Percentiles rank a stretch among this genome's conserved stretches.
phyloP scores from a whole-genome alignment of 2,797 vertebrate species.

The Pipistrellus kuhlii region DNA sequence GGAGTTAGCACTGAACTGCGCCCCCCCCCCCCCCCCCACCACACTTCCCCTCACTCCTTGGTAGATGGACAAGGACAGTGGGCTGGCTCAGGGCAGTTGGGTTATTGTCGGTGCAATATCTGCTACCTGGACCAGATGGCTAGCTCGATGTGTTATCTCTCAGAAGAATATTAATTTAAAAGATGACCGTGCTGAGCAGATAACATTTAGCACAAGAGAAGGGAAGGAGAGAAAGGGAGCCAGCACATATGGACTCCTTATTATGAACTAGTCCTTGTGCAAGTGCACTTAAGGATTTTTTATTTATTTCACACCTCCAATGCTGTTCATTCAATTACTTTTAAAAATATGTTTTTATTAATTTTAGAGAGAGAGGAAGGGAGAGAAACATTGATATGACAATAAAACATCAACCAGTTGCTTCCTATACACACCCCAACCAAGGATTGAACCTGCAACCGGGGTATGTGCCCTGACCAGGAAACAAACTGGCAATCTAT shows the following conservation, averaged over 20 bases:
- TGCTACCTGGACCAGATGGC: not conserved
- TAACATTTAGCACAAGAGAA: not conserved
- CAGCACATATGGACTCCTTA: fast-evolving
- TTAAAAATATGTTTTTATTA: not conserved
- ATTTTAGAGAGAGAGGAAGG: not conserved
- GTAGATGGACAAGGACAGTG: not conserved
- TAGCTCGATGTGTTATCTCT: not conserved
- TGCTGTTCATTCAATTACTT: not conserved
- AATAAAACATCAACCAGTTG: not conserved
- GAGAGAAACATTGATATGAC: not conserved
- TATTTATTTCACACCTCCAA: not conserved
- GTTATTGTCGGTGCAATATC: not conserved
- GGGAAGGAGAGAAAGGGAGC: not conserved
- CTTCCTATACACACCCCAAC: not conserved
- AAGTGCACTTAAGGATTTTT: not conserved
- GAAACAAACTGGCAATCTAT: not conserved
- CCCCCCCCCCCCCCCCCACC: not conserved
- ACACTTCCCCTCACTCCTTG: not conserved
- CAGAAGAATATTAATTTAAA: conserved; percentile 14
- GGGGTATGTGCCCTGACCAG: not conserved
- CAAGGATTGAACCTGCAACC: not conserved
- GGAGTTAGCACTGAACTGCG: not conserved
- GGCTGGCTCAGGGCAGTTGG: not conserved
- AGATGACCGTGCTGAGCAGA: not conserved
- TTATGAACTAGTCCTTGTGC: not conserved